Evolutionary conservation across 2,888 invertebrate genomes (phyloP), one percentile per base, ranked within the genome.

Genomic region (Metopia argyrocephala): DNA sequence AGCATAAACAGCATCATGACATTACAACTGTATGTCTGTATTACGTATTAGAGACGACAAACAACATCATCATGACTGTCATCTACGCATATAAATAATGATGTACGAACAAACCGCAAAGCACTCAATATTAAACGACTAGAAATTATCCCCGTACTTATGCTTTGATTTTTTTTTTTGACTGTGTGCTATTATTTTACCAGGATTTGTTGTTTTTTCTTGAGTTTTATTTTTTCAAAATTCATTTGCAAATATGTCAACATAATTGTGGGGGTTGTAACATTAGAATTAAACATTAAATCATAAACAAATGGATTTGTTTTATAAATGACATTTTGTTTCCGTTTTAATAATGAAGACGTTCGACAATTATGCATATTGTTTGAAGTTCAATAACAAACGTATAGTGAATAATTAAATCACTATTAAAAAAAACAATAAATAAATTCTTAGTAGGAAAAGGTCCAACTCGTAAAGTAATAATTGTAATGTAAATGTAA

Each of bases 61-160:
- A n/a, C n/a, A n/a, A n/a, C n/a, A n/a, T n/a, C n/a, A n/a, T n/a
- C n/a, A 64, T 64, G 64, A 73, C 64, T 73, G 38, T 76, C 50
- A 57, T 59, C 25, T 56, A 62, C 69, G 56, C 69, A 38, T 66
- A 48, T 62, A 54, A 66, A 71, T 66, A 73, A 78, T 66, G 66
- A 73, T 54, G 66, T 62, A 68, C 66, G 66, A 78, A 73, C 71
- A 78, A 78, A 78, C 78, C 78, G 71, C 78, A 73, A 68, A 73
- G 71, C 71, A 78, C 73, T 78, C 78, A 78, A 73, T 66, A 73
- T 48, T 71, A 56, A 56, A 73, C 45, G 57, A 25, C 38, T 23
- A 38, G 6, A 20, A 48, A 46, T 71, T 65, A 71, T 78, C 78
- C 78, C 78, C 78, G 61, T 73, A 68, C 66, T 71, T 56, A 66